These are phyloP conservation scores for Blastobasis adustella DNA, from an alignment of 2,888 invertebrate species.

Conservation along the genomic window DNA sequence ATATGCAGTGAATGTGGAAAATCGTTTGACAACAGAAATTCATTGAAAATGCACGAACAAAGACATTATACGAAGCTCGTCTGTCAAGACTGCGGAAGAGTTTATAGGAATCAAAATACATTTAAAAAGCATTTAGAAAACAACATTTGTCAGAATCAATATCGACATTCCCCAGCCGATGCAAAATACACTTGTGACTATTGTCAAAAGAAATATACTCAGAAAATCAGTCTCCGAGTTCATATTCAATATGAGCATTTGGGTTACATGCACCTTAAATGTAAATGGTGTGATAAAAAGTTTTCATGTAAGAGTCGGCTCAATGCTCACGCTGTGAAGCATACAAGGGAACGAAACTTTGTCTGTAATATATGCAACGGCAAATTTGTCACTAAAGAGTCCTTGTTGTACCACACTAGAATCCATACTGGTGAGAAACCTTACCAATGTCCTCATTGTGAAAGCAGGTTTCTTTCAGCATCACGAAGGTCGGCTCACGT, in stretches of 20 bases:
- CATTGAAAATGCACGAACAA: slow-evolving; percentile 44
- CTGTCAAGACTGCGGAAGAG: slow-evolving; percentile 49
- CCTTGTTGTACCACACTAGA: slow-evolving; percentile 55
- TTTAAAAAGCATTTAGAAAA: slow-evolving; percentile 46
- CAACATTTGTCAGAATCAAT: slow-evolving; percentile 41
- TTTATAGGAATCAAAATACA: slow-evolving; percentile 46
- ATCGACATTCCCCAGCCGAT: slow-evolving; percentile 38
- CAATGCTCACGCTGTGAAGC: slow-evolving; percentile 56
- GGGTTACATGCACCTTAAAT: slow-evolving; percentile 50
- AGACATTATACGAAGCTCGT: slow-evolving; percentile 37
- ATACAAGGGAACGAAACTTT: slow-evolving; percentile 55
- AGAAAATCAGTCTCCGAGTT: slow-evolving; percentile 52
- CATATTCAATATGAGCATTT: slow-evolving; percentile 61
- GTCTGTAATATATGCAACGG: slow-evolving; percentile 40
- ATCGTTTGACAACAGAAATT: slow-evolving; percentile 36
- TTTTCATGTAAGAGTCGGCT: slow-evolving; percentile 55
- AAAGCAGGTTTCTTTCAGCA: slow-evolving; percentile 42
- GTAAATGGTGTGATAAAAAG: slow-evolving; percentile 55
- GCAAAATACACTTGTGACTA: slow-evolving; percentile 54
- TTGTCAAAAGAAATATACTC: slow-evolving; percentile 55
- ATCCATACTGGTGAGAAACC: slow-evolving; percentile 58
- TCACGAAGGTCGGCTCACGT: slow-evolving; percentile 49
- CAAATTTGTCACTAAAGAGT: slow-evolving; percentile 54
- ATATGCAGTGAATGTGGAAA: slow-evolving; percentile 52
- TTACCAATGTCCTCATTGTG: slow-evolving; percentile 47